phyloP scores from a whole-genome alignment of 2,888 invertebrate species.

The Myathropa florea region DNA sequence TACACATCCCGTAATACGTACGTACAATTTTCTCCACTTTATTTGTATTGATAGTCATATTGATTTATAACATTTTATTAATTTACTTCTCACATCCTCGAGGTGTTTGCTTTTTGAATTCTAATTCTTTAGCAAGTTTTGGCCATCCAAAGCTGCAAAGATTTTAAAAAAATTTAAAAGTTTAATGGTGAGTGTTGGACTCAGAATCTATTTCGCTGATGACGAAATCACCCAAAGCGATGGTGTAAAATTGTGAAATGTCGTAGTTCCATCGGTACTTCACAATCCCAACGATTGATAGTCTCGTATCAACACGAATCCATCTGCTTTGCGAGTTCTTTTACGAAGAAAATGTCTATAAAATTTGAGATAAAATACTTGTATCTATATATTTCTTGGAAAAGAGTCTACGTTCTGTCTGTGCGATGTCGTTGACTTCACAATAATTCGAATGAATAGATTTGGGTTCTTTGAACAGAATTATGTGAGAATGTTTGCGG shows the following conservation, averaged over 20 bases:
- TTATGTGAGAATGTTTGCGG: no score
- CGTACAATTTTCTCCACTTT: no score
- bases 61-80: neutral
- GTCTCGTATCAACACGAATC: neutral
- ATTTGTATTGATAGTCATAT: neutral
- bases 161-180: no score
- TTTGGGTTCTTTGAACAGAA: no score
- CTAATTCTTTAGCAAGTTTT: neutral
- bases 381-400: neutral
- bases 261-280: neutral
- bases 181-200: no score
- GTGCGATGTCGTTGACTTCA: neutral
- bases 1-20: no score
- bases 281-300: neutral
- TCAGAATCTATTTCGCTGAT: neutral
- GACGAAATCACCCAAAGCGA: neutral
- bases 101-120: slow-evolving; percentile 15
- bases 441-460: neutral
- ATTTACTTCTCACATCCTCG: neutral
- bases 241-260: neutral
- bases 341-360: neutral
- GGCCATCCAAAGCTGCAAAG: neutral
- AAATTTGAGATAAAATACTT: neutral
- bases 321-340: neutral
- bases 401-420: neutral